A percentile compares a stretch with the other conserved stretches of the same genome.
These are phyloP conservation scores for Sebastes umbrosus DNA, from an alignment of 2,797 vertebrate genomes.

Conservation along the genomic window DNA sequence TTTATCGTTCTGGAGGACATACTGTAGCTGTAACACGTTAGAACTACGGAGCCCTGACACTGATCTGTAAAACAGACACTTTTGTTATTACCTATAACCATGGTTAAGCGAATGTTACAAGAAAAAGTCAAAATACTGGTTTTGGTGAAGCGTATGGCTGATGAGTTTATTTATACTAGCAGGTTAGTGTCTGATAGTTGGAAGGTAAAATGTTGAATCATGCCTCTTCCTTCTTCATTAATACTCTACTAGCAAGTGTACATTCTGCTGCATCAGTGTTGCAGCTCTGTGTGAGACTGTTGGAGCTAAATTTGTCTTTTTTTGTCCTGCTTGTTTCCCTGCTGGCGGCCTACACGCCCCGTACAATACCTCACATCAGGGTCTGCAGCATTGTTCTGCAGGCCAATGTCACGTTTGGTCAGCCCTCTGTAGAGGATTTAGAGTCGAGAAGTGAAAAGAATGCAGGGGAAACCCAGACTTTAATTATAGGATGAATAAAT, in stretches of 20 bases:
- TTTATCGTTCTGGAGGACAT: conserved; percentile 4
- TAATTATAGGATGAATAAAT: neutral
- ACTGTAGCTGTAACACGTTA: neutral
- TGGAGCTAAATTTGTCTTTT: conserved; percentile 32
- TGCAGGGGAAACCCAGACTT: conserved; percentile 10
- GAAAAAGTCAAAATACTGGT: neutral
- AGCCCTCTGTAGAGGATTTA: neutral
- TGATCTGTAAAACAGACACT: neutral
- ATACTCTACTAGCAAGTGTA: neutral
- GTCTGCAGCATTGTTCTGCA: neutral
- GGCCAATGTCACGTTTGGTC: neutral
- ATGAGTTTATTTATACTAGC: neutral
- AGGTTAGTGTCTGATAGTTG: neutral
- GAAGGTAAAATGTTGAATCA: neutral
- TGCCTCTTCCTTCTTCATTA: neutral
- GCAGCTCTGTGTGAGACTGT: neutral
- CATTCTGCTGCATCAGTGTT: conserved; percentile 22
- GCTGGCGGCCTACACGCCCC: neutral
- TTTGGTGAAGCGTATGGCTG: neutral
- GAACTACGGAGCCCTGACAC: neutral
- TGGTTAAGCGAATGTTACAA: neutral
- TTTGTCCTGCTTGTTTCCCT: neutral
- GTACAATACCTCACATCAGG: neutral
- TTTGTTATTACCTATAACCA: neutral
- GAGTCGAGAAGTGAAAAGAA: conserved; percentile 18